phyloP scores from a whole-genome alignment of 2,113 vertebrate species.

The human (Homo sapiens) region DNA sequence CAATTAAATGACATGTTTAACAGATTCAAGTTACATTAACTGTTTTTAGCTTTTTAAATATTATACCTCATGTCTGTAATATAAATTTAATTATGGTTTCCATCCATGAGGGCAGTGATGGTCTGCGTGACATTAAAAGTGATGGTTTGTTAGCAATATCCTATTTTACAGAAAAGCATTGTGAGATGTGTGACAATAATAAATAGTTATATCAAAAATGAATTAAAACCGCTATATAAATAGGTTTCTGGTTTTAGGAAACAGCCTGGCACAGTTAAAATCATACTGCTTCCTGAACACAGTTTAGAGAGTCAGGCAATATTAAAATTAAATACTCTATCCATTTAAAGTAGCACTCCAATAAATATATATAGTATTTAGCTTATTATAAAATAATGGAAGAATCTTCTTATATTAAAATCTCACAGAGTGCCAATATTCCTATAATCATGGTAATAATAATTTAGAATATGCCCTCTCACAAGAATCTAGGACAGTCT shows the following conservation, averaged over 20 bases:
- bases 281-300: neutral
- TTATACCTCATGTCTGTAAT: neutral
- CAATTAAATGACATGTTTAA: neutral
- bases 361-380: conserved; percentile 30
- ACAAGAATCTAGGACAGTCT: conserved; percentile 62
- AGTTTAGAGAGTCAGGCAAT: neutral
- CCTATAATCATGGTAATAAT: conserved; percentile 64
- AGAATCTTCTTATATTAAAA: conserved; percentile 44
- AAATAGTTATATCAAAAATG: neutral
- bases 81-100: neutral
- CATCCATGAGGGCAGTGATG: neutral
- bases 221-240: neutral
- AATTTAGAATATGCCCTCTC: conserved; percentile 46
- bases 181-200: neutral
- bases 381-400: conserved; percentile 58
- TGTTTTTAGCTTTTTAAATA: conserved; percentile 1
- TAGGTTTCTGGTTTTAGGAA: neutral
- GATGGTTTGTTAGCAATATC: neutral
- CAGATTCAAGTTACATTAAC: neutral
- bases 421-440: conserved; percentile 43
- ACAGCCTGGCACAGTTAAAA: neutral
- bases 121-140: neutral
- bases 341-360: neutral
- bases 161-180: neutral
- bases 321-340: conserved; percentile 41